These are phyloP conservation scores for Drosophila orena DNA, from an alignment of 1,140 invertebrate genomes.

Conservation along the genomic window DNA sequence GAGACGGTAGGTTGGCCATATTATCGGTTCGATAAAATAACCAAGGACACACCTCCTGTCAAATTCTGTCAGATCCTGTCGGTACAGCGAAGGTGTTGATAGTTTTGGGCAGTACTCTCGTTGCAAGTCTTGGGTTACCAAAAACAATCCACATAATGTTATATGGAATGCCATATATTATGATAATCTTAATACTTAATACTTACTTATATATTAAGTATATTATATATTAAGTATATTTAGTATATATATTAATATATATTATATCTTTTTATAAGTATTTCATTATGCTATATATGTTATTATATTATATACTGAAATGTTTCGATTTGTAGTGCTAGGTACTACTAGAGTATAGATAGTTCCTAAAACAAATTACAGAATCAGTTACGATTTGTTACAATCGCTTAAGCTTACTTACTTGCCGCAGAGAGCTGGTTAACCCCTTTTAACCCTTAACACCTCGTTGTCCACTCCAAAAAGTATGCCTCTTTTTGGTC, in stretches of 20 bases:
- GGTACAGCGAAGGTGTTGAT: constrained; percentile 13
- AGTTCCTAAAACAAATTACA: too few relatives aligned
- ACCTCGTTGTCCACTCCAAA: constrained; percentile 1
- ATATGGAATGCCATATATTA: too few relatives aligned
- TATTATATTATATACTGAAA: too few relatives aligned
- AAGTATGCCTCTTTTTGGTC: constrained; percentile 35
- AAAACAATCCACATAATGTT: neutral
- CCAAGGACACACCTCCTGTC: constrained; percentile 17
- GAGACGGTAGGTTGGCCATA: constrained; percentile 18
- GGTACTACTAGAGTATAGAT: too few relatives aligned
- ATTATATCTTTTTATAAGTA: too few relatives aligned
- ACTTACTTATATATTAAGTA: too few relatives aligned
- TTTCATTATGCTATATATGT: too few relatives aligned
- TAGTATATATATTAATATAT: too few relatives aligned
- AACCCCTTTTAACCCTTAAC: constrained; percentile 12
- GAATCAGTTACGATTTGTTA: too few relatives aligned
- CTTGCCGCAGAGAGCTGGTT: neutral
- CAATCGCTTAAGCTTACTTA: neutral
- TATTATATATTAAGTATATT: too few relatives aligned
- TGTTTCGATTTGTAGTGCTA: too few relatives aligned
- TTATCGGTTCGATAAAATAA: constrained; percentile 38
- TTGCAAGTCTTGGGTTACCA: neutral
- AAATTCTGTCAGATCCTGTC: neutral
- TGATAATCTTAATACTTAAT: too few relatives aligned
- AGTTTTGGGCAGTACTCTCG: neutral